phyloP scores from a whole-genome alignment of 2,113 vertebrate genomes.

The Petrocephalus zakoni region DNA sequence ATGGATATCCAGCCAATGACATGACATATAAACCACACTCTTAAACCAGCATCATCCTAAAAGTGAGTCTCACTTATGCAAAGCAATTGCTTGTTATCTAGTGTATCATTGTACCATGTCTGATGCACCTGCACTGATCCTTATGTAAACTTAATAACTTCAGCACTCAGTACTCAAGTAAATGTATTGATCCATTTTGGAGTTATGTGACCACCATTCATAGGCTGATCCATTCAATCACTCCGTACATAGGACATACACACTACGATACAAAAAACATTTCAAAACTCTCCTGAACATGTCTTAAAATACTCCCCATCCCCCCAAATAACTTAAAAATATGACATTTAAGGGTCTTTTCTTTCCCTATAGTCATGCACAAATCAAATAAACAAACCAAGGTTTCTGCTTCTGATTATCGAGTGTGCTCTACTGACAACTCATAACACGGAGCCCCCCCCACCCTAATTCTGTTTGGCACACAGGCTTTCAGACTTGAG shows the following conservation, averaged over 20 bases:
- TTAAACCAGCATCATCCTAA: not conserved
- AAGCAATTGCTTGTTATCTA: not conserved
- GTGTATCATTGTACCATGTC: not conserved
- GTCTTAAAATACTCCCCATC: no score
- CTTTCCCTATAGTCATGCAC: not conserved
- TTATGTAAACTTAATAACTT: not conserved
- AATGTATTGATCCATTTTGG: not conserved
- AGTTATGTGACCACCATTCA: not conserved
- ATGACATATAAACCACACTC: not conserved
- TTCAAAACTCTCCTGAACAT: not conserved
- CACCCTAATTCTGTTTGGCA: not conserved
- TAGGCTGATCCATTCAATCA: not conserved
- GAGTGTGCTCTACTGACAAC: not conserved
- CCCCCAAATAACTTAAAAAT: not conserved
- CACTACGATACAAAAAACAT: conserved; percentile 4
- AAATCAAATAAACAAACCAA: not conserved
- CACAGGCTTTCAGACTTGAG: not conserved
- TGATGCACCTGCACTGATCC: not conserved
- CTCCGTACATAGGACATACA: not conserved
- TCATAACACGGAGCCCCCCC: not conserved
- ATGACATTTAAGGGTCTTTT: no score
- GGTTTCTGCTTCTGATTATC: not conserved
- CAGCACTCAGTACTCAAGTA: not conserved
- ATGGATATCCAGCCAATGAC: not conserved
- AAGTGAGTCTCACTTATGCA: not conserved